These are phyloP conservation scores for Acipenser oxyrinchus DNA, from an alignment of 2,797 vertebrate species.

Conservation along the genomic window DNA sequence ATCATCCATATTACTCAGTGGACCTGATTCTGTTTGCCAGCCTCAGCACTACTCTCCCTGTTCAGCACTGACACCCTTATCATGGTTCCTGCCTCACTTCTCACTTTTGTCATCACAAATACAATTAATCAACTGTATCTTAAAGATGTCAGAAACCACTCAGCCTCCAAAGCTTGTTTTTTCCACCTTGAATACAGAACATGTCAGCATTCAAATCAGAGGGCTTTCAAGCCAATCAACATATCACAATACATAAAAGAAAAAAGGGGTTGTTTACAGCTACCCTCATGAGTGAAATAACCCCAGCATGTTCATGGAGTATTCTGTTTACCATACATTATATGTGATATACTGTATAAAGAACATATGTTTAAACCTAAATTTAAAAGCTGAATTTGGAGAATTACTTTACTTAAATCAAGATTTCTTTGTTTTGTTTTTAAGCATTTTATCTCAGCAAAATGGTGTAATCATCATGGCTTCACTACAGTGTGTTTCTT, in stretches of 20 bases:
- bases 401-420: no score
- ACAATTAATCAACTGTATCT: constrained; percentile 49
- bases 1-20: constrained; percentile 44
- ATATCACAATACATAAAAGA: not conserved
- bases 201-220: not conserved
- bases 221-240: not conserved
- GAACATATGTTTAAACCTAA: no score
- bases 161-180: constrained; percentile 19
- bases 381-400: no score
- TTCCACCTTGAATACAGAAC: constrained; percentile 19
- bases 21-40: constrained; percentile 32
- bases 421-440: no score
- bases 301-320: no score
- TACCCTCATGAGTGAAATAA: no score
- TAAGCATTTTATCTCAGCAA: no score
- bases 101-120: constrained; percentile 33
- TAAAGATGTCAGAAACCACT: constrained; percentile 38
- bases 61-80: constrained; percentile 30
- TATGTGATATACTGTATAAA: no score
- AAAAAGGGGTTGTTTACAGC: no score
- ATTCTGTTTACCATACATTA: no score
- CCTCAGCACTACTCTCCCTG: constrained; percentile 30
- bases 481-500: no score
- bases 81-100: constrained; percentile 33
- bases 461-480: no score